These are phyloP conservation scores for Trisateles emortualis DNA, from an alignment of 2,888 invertebrate genomes.

Conservation along the genomic window DNA sequence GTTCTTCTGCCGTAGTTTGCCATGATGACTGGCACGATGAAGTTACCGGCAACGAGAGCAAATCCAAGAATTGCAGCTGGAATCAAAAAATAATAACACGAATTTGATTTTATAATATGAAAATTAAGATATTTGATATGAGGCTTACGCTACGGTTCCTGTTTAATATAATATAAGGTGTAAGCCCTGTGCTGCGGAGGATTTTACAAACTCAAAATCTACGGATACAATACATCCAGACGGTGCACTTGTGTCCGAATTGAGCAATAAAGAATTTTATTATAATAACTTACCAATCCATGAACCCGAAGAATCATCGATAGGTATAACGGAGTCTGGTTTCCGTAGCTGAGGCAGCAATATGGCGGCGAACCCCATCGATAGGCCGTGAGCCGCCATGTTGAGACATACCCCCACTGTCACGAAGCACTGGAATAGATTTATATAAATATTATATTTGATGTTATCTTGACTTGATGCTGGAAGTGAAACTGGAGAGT, in stretches of 20 bases:
- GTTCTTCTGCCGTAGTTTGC: constrained; percentile 83
- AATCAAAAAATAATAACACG: constrained; percentile 38
- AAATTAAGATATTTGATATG: too few species aligned
- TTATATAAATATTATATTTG: too few species aligned
- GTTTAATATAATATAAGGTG: too few species aligned
- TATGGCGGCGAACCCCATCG: constrained; percentile 80
- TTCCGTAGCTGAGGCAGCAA: constrained; percentile 79
- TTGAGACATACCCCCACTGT: constrained; percentile 48
- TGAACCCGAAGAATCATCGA: constrained; percentile 68
- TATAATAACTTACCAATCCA: constrained; percentile 83
- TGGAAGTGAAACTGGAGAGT: too few species aligned
- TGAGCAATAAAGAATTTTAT: too few species aligned
- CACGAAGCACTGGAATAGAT: constrained; percentile 53
- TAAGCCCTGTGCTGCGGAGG: too few species aligned
- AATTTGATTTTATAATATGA: too few species aligned
- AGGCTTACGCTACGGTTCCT: too few species aligned
- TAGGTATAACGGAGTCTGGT: constrained; percentile 53
- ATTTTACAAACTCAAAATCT: too few species aligned
- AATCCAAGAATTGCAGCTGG: constrained; percentile 65
- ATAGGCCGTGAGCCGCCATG: constrained; percentile 44
- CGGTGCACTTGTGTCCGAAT: too few species aligned
- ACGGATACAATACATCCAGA: too few species aligned
- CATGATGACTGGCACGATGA: constrained; percentile 69
- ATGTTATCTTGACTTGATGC: too few species aligned
- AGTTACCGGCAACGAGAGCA: constrained; percentile 60